Conservation (phyloP, 2,797 vertebrate species). For the Melopsittacus undulatus region DNA sequence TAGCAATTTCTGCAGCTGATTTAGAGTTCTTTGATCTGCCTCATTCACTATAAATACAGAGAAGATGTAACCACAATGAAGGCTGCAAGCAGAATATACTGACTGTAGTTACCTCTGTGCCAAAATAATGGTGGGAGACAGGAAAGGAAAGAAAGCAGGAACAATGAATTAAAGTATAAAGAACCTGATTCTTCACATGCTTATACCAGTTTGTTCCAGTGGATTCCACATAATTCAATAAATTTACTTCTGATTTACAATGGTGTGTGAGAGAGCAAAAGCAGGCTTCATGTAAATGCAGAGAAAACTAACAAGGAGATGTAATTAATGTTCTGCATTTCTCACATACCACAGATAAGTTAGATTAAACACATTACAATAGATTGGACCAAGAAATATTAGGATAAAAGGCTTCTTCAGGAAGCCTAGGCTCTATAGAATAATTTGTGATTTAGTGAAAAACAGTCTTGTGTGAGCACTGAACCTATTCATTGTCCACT, state of each 20-base stretch:
- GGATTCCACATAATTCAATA: neutral
- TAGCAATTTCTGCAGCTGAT: constrained; percentile 47
- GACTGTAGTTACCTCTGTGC: constrained; percentile 28
- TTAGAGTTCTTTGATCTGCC: constrained; percentile 50
- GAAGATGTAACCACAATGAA: constrained; percentile 34
- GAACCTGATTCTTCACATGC: neutral
- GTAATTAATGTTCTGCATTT: neutral
- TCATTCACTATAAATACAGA: constrained; percentile 40
- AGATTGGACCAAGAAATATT: neutral
- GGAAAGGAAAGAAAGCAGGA: constrained; percentile 4
- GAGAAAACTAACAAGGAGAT: neutral
- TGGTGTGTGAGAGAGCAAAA: neutral
- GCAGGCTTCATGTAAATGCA: neutral
- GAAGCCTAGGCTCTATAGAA: neutral
- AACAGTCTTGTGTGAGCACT: neutral
- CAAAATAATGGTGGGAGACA: constrained; percentile 17
- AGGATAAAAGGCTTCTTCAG: neutral
- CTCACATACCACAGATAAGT: neutral
- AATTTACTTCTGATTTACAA: constrained; percentile 20
- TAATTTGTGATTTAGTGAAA: neutral
- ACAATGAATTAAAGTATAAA: constrained; percentile 7
- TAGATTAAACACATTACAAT: neutral
- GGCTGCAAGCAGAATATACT: constrained; percentile 30
- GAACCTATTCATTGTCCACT: neutral
- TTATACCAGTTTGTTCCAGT: neutral